These are phyloP conservation scores for Tapera naevia DNA, from an alignment of 2,797 vertebrate genomes.

Conservation along the genomic window DNA sequence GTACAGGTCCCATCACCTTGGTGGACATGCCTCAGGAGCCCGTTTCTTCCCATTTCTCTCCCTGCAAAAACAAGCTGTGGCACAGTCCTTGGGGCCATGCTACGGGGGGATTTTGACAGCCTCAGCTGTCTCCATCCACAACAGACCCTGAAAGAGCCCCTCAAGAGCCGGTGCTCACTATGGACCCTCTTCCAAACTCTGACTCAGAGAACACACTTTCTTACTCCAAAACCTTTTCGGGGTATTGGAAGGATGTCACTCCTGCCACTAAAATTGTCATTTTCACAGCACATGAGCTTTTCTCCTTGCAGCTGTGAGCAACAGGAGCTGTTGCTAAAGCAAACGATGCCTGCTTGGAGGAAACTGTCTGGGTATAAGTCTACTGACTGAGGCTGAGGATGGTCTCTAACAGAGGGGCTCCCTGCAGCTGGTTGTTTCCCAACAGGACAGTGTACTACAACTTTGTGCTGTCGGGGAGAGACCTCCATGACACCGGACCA, in stretches of 20 bases:
- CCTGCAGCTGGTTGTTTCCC: fast-evolving
- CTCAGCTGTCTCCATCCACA: neutral
- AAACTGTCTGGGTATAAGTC: neutral
- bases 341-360: neutral
- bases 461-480: neutral
- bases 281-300: neutral
- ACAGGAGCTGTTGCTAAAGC: neutral
- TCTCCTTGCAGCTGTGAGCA: neutral
- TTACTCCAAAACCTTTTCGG: neutral
- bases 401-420: neutral
- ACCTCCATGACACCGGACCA: neutral
- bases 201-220: neutral
- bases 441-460: neutral
- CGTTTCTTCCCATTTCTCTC: neutral
- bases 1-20: neutral
- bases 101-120: neutral
- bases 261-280: neutral
- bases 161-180: fast-evolving
- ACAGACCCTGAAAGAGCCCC: neutral
- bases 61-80: neutral
- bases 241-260: neutral
- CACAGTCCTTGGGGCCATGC: neutral
- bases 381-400: neutral
- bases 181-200: neutral
- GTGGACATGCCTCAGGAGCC: neutral